Evolutionary conservation across 2,797 vertebrate species (phyloP), one percentile per base, ranked within the genome.

Genomic region (Lateolabrax maculatus): DNA sequence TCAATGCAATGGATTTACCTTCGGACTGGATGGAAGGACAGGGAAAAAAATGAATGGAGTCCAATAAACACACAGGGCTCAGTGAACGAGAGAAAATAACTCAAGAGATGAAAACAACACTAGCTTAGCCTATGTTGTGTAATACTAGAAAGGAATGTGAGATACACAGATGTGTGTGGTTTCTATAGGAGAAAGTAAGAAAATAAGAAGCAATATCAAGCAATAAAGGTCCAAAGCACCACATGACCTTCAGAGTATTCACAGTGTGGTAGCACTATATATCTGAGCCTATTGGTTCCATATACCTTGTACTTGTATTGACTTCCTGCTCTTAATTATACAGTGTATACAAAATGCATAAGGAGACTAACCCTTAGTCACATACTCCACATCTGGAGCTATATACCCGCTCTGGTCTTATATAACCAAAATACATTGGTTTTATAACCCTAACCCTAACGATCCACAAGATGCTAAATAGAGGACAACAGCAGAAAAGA

Each of bases 1-100:
- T 95, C 91, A 90, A 94, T 93, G 91, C 87, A 86, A 95, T 93
- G 87, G 92, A 94, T 95, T 94, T 90, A 92, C 75, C 81, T 92
- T 92, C 61, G 43, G 79, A 90, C 77, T 77, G 83, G 66, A 90
- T 73, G 82, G 58, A 77, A 78, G 73, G 72, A 80, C 19, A 5
- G 63, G 57, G 41, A 56, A 31, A 48, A 62, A 76, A 72, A 82
- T 81, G 69, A 89, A 90, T 71, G 63, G 68, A 86, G 73, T 27
- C 56, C 72, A 86, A 90, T 79, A 86, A 87, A 89, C 75, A 80
- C 76, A 83, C 58, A 68, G 82, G 36, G 75, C 58, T 91, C 84
- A 80, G 43, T 64, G 58, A 89, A 76, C 15, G 39, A 62, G 25
- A 76, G 77, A 70, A 86, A 91, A 92, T 82, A 91, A 86, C 34